A percentile compares a stretch with the other conserved stretches of the same genome.
These are phyloP conservation scores for Zosterops hypoxanthus DNA, from an alignment of 2,113 vertebrate species.

Conservation along the genomic window DNA sequence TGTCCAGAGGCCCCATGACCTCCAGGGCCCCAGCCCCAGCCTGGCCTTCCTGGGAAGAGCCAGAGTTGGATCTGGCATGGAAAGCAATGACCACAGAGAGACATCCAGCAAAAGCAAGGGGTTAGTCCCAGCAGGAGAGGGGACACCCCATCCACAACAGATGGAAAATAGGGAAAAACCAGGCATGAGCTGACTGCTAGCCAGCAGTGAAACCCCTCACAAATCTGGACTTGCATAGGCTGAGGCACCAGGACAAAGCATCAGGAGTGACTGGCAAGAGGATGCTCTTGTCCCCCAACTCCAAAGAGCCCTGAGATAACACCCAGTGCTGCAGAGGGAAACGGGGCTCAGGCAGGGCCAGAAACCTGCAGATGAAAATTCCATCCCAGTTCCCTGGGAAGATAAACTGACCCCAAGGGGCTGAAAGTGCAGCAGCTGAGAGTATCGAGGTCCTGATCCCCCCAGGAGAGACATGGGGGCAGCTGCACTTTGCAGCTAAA, in stretches of 20 bases:
- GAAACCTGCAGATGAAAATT: not conserved
- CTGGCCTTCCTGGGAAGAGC: not conserved
- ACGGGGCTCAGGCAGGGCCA: not conserved
- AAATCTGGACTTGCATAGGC: not conserved
- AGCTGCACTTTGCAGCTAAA: not conserved
- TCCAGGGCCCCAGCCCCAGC: not conserved
- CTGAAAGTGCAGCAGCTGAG: not conserved
- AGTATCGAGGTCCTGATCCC: rapidly evolving
- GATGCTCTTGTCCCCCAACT: not conserved
- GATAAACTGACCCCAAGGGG: not conserved
- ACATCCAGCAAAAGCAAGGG: not conserved
- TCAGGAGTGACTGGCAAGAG: not conserved
- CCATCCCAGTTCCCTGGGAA: not conserved
- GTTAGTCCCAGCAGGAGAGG: not conserved
- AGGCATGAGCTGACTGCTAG: not conserved
- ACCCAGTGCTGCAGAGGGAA: not conserved
- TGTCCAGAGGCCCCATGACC: not conserved
- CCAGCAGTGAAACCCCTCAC: not conserved
- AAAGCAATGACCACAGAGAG: not conserved
- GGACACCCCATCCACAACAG: rapidly evolving
- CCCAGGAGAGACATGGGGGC: not conserved
- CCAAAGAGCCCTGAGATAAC: not conserved
- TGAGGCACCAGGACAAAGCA: not conserved
- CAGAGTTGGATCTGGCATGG: not conserved
- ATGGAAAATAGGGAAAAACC: not conserved